Evolutionary conservation across 2,888 invertebrate species (phyloP), one percentile per base, ranked within the genome.

Genomic region (Drosophila lacicola): DNA sequence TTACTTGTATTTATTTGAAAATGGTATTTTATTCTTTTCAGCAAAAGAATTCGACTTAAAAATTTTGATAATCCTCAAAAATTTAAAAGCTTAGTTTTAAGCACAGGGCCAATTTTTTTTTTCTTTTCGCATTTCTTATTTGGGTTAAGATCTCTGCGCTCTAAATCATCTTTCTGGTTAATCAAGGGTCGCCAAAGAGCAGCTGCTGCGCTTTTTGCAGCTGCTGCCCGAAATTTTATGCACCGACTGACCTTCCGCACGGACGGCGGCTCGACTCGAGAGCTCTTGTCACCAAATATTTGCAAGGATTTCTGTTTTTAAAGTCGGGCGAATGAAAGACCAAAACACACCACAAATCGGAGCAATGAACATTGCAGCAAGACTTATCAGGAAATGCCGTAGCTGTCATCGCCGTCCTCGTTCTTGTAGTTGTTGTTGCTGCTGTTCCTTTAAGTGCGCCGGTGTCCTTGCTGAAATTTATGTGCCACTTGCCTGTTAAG

Each of bases 391-490:
- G 33, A 67, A 74, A 76, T 70, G 47, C 47, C 50, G 45, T 42
- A n/a, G 54, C 61, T 73, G 82, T 55, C 69, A 54, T 41, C 57
- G 60, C 44, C 56, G 17, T 37, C 66, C 36, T 44, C 53, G 19
- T 47, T 29, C 17, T 37, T 36, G 49, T 42, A 47, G 54, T 39
- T 42, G 44, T 42, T 64, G 45, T 39, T 47, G 47, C 44, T 70
- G 45, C 37, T 58, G 64, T 62, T 51, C 36, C 54, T 62, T 70
- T 46, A 70, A 80, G 78, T 80, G 68, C 51, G 37, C 60, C 46
- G 65, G 60, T 82, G 79, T 87, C 82, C 82, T 86, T 82, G 87
- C 60, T 78, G 65, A 71, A 85, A 88, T 88, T 88, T 88, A 85
- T 82, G 86, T 85, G 78, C 78, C 82, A 85, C 88, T 83, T 80